Evolutionary conservation across 2,888 invertebrate genomes (phyloP).

Genomic region (Nomada ruficornis): DNA sequence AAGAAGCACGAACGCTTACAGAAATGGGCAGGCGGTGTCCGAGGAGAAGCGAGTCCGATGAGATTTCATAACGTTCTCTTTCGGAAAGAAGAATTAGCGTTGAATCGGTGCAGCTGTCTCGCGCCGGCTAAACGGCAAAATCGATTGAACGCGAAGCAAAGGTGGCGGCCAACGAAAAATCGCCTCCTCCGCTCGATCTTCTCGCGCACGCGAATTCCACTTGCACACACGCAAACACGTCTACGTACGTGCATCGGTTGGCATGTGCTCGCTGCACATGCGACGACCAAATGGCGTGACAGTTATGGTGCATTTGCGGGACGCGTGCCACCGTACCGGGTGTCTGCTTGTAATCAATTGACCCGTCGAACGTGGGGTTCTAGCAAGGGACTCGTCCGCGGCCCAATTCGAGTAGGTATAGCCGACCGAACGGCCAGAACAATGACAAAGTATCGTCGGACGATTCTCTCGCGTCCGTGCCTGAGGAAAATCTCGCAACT

Average conservation of each 20-base stretch:
- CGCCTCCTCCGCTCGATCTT: slow-evolving; percentile 55
- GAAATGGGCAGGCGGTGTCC: too few relatives aligned
- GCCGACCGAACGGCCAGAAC: slow-evolving; percentile 16
- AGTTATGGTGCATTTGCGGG: slow-evolving; percentile 69
- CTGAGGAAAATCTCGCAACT: neutral
- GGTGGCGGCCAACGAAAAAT: slow-evolving; percentile 68
- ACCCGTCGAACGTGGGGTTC: slow-evolving; percentile 29
- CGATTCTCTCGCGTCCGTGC: neutral
- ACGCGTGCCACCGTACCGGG: slow-evolving; percentile 70
- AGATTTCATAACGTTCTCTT: neutral
- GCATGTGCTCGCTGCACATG: slow-evolving; percentile 51
- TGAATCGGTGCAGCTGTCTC: slow-evolving; percentile 31
- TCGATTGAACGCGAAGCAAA: slow-evolving; percentile 71
- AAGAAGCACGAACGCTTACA: too few relatives aligned
- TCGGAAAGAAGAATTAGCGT: fast-evolving
- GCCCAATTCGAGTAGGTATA: neutral
- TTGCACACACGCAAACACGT: slow-evolving; percentile 28
- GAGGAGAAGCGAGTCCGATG: neutral
- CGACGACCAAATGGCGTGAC: slow-evolving; percentile 71
- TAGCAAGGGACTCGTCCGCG: neutral
- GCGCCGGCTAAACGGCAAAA: slow-evolving; percentile 64
- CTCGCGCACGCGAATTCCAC: slow-evolving; percentile 59
- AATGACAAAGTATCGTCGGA: neutral
- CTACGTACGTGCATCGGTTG: slow-evolving; percentile 35
- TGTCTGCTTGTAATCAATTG: slow-evolving; percentile 66